Conservation (phyloP, 2,113 vertebrate genomes). For the Aptenodytes forsteri region DNA sequence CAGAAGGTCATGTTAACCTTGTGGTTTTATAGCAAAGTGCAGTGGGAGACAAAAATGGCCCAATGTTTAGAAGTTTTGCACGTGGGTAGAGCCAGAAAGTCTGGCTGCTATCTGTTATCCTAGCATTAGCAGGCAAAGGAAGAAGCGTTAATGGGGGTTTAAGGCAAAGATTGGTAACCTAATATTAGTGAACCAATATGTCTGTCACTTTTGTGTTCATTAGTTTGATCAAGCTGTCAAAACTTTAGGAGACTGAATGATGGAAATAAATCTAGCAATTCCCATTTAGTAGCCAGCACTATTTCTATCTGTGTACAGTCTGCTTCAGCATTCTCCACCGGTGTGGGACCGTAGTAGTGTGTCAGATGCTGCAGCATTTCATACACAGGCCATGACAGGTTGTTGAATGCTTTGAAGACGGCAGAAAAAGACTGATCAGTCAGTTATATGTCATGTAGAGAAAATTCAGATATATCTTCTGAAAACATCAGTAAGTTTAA, state of each 20-base stretch:
- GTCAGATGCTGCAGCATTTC: background rate
- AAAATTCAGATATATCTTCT: background rate
- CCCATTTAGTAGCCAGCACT: slow-evolving; percentile 17
- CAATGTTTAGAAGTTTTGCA: slow-evolving; percentile 80
- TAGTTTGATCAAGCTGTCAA: slow-evolving; percentile 75
- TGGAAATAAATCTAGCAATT: slow-evolving; percentile 59
- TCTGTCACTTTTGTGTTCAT: slow-evolving; percentile 74
- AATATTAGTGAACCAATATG: slow-evolving; percentile 76
- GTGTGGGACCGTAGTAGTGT: background rate
- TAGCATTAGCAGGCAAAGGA: slow-evolving; percentile 77
- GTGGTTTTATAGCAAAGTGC: slow-evolving; percentile 84
- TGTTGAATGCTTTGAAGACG: background rate
- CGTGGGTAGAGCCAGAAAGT: slow-evolving; percentile 86
- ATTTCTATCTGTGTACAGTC: background rate
- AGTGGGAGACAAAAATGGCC: slow-evolving; percentile 74
- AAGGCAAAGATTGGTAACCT: slow-evolving; percentile 76
- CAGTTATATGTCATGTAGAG: background rate
- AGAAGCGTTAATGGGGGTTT: slow-evolving; percentile 77
- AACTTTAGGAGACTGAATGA: slow-evolving; percentile 69
- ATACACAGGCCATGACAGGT: background rate
- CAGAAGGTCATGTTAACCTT: slow-evolving; percentile 85
- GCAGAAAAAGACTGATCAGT: background rate
- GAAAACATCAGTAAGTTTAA: background rate
- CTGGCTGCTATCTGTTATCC: slow-evolving; percentile 83
- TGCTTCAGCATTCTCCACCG: background rate